These are phyloP conservation scores for Larimichthys crocea DNA, from an alignment of 2,113 vertebrate species.

Conservation along the genomic window DNA sequence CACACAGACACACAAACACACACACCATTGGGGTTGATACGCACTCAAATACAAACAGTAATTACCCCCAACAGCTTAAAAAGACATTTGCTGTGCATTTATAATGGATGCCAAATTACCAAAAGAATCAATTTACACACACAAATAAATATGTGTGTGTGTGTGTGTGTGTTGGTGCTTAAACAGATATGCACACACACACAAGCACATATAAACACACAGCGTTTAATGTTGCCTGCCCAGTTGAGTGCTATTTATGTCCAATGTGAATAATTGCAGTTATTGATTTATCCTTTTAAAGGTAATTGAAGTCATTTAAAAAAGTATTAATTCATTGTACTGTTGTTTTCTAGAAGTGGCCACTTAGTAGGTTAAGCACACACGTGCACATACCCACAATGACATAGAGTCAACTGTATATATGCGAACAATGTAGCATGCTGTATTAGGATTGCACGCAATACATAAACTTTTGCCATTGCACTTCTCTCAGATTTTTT, in stretches of 20 bases:
- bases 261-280: conserved; percentile 33
- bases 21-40: conserved; percentile 39
- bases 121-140: conserved; percentile 54
- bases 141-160: background rate
- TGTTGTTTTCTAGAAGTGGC: conserved; percentile 17
- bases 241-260: conserved; percentile 27
- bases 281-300: conserved; percentile 44
- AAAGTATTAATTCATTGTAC: conserved; percentile 10
- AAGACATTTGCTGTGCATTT: conserved; percentile 57
- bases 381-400: background rate
- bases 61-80: conserved; percentile 67
- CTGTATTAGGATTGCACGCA: background rate
- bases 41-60: conserved; percentile 64
- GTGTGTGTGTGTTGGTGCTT: background rate
- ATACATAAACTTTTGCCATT: background rate
- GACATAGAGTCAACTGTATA: background rate
- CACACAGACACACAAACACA: background rate
- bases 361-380: conserved; percentile 13
- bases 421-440: background rate
- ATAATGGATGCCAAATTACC: conserved; percentile 56
- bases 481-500: background rate
- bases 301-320: conserved; percentile 40
- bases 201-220: background rate
- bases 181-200: conserved; percentile 17
- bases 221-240: conserved; percentile 18